Evolutionary conservation across 2,888 invertebrate genomes (phyloP), one percentile per base, ranked within the genome.

Genomic region (Saturnia japonica): DNA sequence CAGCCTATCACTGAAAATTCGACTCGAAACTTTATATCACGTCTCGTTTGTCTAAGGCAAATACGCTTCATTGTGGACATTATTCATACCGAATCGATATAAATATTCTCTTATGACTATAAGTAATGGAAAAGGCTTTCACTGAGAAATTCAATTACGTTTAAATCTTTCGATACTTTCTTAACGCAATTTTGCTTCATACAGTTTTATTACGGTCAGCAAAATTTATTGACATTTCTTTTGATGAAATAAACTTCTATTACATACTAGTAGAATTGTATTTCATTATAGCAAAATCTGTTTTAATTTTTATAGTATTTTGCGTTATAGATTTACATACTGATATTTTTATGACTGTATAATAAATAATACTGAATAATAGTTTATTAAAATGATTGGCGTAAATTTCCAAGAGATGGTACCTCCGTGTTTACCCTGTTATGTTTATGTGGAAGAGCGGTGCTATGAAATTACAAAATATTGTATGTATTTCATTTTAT

Each of bases 1-100:
- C 73, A 79, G 78, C 83, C 82, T 85, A 85, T 83, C 82, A 75
- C 72, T 83, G 82, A 82, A 85, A 88, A 87, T 85, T 85, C 77
- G 73, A 74, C 72, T 74, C 51, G 70, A 75, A 74, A 74, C 72
- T 75, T 77, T 72, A 60, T 67, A 69, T 62, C 64, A 64, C 66
- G 19, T 45, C 74, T 45, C 62, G 40, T 70, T 67, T 67, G 51
- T 70, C 54, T 57, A 54, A 67, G 16, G 19, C 42, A 71, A 67
- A 72, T 73, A 79, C 78, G 83, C 84, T 80, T 85, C 80, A 79
- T 83, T 82, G 80, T 80, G 77, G 76, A 75, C 79, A 82, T 85
- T 87, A 88, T 86, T 86, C 85, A 86, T 85, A 75, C 69, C 71
- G 68, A 62, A 72, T 72, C 72, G 78, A 84, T 78, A 86, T 84